A percentile compares a stretch with the other conserved stretches of the same genome.
Evolutionary conservation across 2,888 invertebrate genomes (phyloP).

Genomic region (Poecilus cupreus): DNA sequence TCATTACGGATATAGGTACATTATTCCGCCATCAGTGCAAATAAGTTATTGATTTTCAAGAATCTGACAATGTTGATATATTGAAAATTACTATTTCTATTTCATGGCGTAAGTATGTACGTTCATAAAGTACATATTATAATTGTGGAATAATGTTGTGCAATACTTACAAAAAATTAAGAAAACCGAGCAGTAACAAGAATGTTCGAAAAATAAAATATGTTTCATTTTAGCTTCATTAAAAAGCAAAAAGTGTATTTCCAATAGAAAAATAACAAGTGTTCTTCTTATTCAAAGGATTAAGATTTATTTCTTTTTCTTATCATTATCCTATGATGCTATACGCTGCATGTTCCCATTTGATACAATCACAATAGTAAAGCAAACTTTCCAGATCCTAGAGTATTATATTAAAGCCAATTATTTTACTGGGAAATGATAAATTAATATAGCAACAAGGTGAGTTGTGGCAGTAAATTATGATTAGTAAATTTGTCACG

Average conservation of each 20-base stretch:
- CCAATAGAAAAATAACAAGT: neutral
- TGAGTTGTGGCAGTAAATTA: conserved; percentile 18
- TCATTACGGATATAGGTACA: no score
- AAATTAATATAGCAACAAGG: conserved; percentile 4
- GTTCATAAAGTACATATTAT: no score
- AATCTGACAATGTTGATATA: no score
- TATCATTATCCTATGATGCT: neutral
- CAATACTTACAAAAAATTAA: no score
- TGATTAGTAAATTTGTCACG: conserved; percentile 29
- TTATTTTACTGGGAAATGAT: conserved; percentile 2
- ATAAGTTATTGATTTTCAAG: no score
- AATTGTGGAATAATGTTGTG: no score
- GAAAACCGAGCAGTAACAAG: no score
- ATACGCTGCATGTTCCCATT: neutral
- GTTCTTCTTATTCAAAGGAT: neutral
- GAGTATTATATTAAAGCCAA: neutral
- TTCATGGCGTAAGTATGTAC: no score
- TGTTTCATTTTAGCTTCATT: neutral
- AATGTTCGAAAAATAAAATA: neutral
- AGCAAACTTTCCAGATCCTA: neutral
- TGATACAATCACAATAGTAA: neutral
- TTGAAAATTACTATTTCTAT: no score
- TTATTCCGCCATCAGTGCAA: no score
- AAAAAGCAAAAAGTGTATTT: conserved; percentile 16
- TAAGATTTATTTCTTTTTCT: neutral